These are phyloP conservation scores for Rhingia rostrata DNA, from an alignment of 2,888 invertebrate genomes.

Conservation along the genomic window DNA sequence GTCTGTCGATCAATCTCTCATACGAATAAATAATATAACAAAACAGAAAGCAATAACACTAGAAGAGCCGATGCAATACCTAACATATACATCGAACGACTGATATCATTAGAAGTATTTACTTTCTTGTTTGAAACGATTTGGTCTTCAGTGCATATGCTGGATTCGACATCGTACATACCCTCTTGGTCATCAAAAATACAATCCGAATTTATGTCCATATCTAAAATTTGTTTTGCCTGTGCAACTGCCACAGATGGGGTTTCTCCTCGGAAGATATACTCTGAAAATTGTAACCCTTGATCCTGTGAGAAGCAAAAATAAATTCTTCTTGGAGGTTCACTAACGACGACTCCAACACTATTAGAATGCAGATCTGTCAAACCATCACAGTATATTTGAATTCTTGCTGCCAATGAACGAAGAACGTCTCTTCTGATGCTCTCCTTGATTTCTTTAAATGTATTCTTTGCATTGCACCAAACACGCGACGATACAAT, in stretches of 20 bases:
- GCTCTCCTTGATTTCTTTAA: constrained; percentile 88
- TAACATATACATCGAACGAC: constrained; percentile 83
- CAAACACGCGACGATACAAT: constrained; percentile 86
- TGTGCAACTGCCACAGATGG: constrained; percentile 91
- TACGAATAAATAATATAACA: constrained; percentile 84
- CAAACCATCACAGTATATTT: constrained; percentile 96
- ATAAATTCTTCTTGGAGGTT: constrained; percentile 93
- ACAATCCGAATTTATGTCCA: constrained; percentile 88
- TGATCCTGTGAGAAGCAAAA: constrained; percentile 81
- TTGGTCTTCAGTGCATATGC: constrained; percentile 57
- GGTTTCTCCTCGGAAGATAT: constrained; percentile 95
- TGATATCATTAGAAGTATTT: constrained; percentile 85
- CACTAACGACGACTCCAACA: constrained; percentile 87
- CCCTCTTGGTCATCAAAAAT: constrained; percentile 90
- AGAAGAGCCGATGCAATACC: constrained; percentile 87
- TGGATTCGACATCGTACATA: constrained; percentile 88
- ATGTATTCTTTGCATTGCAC: constrained; percentile 89
- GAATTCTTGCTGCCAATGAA: constrained; percentile 92
- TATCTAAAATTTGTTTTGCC: constrained; percentile 91
- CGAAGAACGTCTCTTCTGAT: constrained; percentile 93
- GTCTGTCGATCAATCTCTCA: constrained; percentile 38
- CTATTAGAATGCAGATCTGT: constrained; percentile 83
- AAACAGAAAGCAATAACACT: constrained; percentile 86
- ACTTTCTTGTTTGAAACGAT: constrained; percentile 83
- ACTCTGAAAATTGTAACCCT: constrained; percentile 91